Evolutionary conservation across 2,797 vertebrate species (phyloP), one percentile per base, ranked within the genome.

Genomic region (Enteromius unitaeniatus): DNA sequence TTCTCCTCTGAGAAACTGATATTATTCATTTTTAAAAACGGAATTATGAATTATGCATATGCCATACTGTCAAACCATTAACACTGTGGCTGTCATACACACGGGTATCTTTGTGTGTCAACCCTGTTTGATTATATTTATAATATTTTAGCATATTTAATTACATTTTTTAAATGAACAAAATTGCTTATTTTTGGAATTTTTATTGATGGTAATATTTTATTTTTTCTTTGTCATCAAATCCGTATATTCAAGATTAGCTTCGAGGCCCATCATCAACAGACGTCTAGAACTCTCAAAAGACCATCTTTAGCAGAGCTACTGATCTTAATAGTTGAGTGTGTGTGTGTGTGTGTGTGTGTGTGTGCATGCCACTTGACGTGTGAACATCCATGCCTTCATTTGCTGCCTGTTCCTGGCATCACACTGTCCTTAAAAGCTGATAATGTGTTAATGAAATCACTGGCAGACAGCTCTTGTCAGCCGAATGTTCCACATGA

Each of bases 401-500:
- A 92, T 94, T 93, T 95, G 93, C 93, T 95, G 94, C 94, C 93
- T 91, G 73, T 70, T 70, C 79, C 77, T 88, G 83, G 93, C 88
- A 93, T 88, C 93, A 92, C 91, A 87, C 93, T 89, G 89, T 88
- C 86, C 86, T 88, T 88, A 93, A 92, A 93, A 95, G 93, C 92
- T 95, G 93, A 91, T 95, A 95, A 96, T 94, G 94, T 94, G 95
- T 94, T 96, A 95, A 97, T 96, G 95, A 96, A 95, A 96, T 94
- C 95, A 93, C 95, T 95, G 95, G 94, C 94, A 94, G 94, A 92
- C 93, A 95, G 92, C 93, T 94, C 93, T 93, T 93, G 93, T 92
- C 94, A 93, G 93, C 91, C 92, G 95, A 95, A 94, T 95, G 90
- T 93, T 88, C 90, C 89, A 91, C 91, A 95, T 90, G 91, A 90